Evolutionary conservation across 2,888 invertebrate species (phyloP), one percentile per base, ranked within the genome.

Genomic region (Melanostoma scalare): DNA sequence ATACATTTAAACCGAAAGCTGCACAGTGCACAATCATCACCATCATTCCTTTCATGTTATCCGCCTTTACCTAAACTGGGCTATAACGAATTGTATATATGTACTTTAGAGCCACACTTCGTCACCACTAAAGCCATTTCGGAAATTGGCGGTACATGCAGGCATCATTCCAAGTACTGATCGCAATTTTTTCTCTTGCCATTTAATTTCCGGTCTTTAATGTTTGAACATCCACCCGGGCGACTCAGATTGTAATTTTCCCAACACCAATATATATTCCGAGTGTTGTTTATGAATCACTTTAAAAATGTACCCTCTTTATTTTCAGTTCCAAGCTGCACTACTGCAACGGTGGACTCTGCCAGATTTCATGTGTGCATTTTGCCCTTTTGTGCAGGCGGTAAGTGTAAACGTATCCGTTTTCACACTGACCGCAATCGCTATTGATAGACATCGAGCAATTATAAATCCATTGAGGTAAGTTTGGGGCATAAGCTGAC

Each of bases 341-440:
- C 91, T 97, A 55, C 92, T 97, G 6, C 97, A 97, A 91, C 92
- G 95, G 86, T 97, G 97, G 97, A 94, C 95, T 87, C 92, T 97
- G 56, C 97, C 97, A 0, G 92, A 94, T 88, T 96, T 97, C 89
- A 95, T 97, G 95, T 97, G 97, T 89, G 94, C 96, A 0, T 95
- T 97, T 89, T 96, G 97, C 86, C 97, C 97, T 0, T 97, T 96
- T 91, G 95, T 97, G 6, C 96, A 96, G 91, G 94, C 95, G 0
- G 92, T 97, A 10, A 95, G 96, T 86, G 96, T 97, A 1, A 96
- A 96, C 89, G 96, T 97, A n/a, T 96, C 96, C 86, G 96, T 97
- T 40, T 96, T 97, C 89, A 97, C 97, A 0, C 92, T 97, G 30
- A 96, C 96, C 8, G 96, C 96, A 65, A 96, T 97, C 76, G 96